Evolutionary conservation across 2,113 vertebrate species (phyloP), one percentile per base, ranked within the genome.

Genomic region (Madoqua kirkii): DNA sequence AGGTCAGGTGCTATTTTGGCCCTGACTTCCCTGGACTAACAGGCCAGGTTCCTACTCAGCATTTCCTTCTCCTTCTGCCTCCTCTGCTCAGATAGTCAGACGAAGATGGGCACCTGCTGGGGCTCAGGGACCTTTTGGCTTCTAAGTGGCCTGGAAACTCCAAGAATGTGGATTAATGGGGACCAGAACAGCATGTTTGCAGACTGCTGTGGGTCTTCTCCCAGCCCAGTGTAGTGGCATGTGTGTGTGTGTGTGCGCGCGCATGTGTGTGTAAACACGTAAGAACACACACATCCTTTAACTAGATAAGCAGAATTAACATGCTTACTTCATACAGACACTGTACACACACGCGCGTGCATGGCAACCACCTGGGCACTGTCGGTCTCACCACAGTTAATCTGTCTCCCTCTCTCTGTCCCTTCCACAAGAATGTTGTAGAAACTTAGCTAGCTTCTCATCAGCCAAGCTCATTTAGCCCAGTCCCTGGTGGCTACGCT

Each of bases 381-480:
- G 50, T 7, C 2, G 4, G 31, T 14, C 15, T 36, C n/a, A 67
- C 45, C 33, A n/a, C 48, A 12, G 14, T 33, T 7, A 1, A 8
- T 16, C 60, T 92, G 10, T 16, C 78, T 93, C 25, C 67, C 67
- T 71, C 31, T 7, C 31, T 29, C 83, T 7, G 57, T 59, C 52
- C 36, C 31, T 59, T 76, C 52, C 2, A 5, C 9, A 9, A 33
- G 71, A 92, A 59, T 64, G 57, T 23, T 83, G 78, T 31, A 91
- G 90, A 84, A n/a, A 87, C 84, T 16, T 17, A 21, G 84, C 81
- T 17, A 21, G 84, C 81, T 29, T 93, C 94, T 96, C 83, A 6
- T 43, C 87, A 48, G 87, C 62, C 36, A 36, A 40, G 85, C 92
- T 95, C 92, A 59, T 33, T 92, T 87, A 45, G 6, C 79, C 87